Evolutionary conservation across 1,140 invertebrate genomes (phyloP).

Genomic region (Leptonema lineaticorne): DNA sequence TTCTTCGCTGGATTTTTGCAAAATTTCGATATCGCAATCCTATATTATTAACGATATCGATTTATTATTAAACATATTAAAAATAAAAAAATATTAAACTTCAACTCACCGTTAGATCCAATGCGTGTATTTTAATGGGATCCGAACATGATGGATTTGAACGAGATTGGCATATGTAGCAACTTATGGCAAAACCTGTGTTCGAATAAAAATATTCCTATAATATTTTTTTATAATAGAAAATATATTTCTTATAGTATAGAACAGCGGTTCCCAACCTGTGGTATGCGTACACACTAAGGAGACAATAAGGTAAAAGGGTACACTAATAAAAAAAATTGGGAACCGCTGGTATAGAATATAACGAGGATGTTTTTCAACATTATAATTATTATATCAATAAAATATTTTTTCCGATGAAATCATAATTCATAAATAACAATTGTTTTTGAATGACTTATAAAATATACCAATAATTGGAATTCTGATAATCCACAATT

Average conservation of each 20-base stretch:
- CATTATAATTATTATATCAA: neutral
- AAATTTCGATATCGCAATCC: conserved; percentile 31
- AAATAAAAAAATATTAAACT: too few species aligned
- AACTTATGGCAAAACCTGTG: conserved; percentile 22
- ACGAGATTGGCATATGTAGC: conserved; percentile 37
- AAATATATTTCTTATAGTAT: too few species aligned
- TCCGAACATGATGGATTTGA: conserved; percentile 35
- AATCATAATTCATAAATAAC: neutral
- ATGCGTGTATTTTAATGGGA: conserved; percentile 31
- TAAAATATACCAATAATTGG: neutral
- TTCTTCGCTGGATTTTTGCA: conserved; percentile 30
- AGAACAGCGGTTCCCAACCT: too few species aligned
- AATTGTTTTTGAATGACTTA: neutral
- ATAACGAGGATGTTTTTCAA: too few species aligned
- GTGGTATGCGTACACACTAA: too few species aligned
- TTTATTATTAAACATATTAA: too few species aligned
- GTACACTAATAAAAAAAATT: too few species aligned
- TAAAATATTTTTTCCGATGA: neutral
- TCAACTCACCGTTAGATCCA: conserved; percentile 32
- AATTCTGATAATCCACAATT: too few species aligned
- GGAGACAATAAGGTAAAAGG: too few species aligned
- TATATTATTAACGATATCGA: neutral
- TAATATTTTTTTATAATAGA: too few species aligned
- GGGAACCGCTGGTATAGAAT: too few species aligned
- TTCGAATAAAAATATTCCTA: too few species aligned